Conservation (phyloP, 1,140 invertebrate species). For the Zaprionus nigranus region DNA sequence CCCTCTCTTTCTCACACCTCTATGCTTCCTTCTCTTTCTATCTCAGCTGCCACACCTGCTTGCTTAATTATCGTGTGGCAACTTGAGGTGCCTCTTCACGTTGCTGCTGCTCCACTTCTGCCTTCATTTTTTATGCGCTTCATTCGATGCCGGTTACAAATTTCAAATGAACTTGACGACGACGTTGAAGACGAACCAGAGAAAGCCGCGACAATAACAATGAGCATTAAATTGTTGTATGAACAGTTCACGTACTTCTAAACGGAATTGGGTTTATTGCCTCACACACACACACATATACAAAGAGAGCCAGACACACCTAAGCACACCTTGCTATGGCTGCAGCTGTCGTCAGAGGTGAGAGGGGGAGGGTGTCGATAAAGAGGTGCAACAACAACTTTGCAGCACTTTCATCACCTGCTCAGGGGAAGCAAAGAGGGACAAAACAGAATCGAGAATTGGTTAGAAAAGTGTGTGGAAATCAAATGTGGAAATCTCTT, state of each 20-base stretch:
- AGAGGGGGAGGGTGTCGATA: neutral
- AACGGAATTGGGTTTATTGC: constrained; percentile 74
- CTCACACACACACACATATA: constrained; percentile 20
- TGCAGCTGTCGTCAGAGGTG: constrained; percentile 51
- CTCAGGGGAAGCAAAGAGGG: neutral
- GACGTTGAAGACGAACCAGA: constrained; percentile 23
- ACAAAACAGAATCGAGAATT: neutral
- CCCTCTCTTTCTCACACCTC: neutral
- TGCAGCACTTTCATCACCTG: constrained; percentile 35
- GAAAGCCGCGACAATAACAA: constrained; percentile 59
- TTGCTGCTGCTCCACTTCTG: constrained; percentile 49
- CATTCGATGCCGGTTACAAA: constrained; percentile 59
- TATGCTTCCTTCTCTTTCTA: neutral
- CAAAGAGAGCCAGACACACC: neutral
- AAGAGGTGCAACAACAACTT: constrained; percentile 53
- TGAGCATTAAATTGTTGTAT: constrained; percentile 60
- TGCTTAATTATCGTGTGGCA: constrained; percentile 48
- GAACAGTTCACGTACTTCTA: constrained; percentile 24
- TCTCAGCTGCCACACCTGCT: constrained; percentile 27
- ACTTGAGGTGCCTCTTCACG: constrained; percentile 37
- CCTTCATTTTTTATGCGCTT: constrained; percentile 38
- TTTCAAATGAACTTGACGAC: constrained; percentile 68
- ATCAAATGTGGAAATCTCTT: neutral
- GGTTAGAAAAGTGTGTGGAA: neutral
- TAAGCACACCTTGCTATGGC: constrained; percentile 1